phyloP scores from a whole-genome alignment of 2,888 invertebrate genomes.

The Minunthozetes semirufus region DNA sequence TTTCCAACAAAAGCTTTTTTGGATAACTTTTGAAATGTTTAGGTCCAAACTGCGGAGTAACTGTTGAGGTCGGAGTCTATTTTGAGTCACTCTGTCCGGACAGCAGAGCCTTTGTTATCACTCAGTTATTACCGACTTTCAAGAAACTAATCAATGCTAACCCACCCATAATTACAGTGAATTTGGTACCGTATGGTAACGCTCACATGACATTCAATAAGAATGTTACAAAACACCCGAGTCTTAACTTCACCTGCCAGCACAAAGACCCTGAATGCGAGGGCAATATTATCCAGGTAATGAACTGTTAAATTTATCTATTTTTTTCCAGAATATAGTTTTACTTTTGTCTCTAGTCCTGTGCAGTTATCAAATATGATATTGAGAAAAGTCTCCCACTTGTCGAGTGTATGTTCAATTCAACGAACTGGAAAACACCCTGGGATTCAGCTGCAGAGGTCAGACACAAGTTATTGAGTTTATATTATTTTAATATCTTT shows the following conservation, averaged over 20 bases:
- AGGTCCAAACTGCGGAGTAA: not conserved
- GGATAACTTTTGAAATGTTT: not conserved
- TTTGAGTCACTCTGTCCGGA: not conserved
- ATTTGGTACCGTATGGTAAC: not conserved
- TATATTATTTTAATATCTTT: too few relatives aligned
- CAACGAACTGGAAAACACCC: not conserved
- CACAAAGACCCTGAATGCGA: not conserved
- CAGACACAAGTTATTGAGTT: not conserved
- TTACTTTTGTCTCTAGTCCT: not conserved
- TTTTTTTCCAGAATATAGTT: too few relatives aligned
- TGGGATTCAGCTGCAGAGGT: not conserved
- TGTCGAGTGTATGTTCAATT: not conserved
- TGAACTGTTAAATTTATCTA: too few relatives aligned
- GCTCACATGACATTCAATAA: not conserved
- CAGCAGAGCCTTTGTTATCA: not conserved
- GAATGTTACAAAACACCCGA: not conserved
- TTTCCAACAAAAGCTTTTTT: too few relatives aligned
- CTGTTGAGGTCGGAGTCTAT: slow-evolving; percentile 1
- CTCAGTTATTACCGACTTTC: not conserved
- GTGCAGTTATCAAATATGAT: not conserved
- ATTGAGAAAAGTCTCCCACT: not conserved
- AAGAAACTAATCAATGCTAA: not conserved
- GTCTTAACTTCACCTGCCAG: not conserved
- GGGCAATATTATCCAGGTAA: slow-evolving; percentile 7
- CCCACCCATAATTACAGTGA: not conserved